Evolutionary conservation across 2,797 vertebrate species (phyloP).

Genomic region (Dryobates pubescens): DNA sequence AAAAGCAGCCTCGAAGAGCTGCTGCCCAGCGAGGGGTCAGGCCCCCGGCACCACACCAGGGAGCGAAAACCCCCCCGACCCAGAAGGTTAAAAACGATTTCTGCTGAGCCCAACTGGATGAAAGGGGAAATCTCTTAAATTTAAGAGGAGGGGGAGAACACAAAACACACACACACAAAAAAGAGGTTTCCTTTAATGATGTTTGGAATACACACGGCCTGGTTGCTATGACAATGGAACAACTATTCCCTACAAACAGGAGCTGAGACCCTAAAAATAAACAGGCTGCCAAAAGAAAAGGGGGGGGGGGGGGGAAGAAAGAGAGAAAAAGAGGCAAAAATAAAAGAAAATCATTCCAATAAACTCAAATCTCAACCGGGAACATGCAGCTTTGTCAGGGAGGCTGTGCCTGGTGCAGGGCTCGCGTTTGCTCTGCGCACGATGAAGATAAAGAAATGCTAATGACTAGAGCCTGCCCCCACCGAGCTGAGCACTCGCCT

Average conservation of each 20-base stretch:
- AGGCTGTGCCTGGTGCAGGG: background rate
- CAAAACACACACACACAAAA: no score
- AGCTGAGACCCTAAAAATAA: constrained; percentile 59
- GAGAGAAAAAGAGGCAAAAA: no score
- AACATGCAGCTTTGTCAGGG: background rate
- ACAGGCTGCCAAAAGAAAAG: background rate
- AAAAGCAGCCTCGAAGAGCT: background rate
- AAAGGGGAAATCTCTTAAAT: constrained; percentile 1
- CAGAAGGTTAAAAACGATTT: background rate
- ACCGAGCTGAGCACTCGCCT: background rate
- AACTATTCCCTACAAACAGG: constrained; percentile 65
- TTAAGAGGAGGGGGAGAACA: background rate
- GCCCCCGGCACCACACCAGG: rapidly evolving
- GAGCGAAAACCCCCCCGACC: background rate
- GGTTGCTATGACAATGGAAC: constrained; percentile 66
- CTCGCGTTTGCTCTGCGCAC: background rate
- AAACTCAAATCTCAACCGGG: background rate
- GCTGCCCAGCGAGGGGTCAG: background rate
- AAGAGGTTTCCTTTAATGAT: constrained; percentile 46
- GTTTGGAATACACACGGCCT: constrained; percentile 65
- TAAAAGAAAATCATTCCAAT: background rate
- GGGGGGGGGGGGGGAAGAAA: no score
- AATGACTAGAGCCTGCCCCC: background rate
- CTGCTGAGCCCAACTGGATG: background rate
- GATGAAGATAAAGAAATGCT: background rate